Percentiles rank a stretch among this genome's conserved stretches.
phyloP scores from a whole-genome alignment of 2,888 invertebrate species.

The Thecophora atra region DNA sequence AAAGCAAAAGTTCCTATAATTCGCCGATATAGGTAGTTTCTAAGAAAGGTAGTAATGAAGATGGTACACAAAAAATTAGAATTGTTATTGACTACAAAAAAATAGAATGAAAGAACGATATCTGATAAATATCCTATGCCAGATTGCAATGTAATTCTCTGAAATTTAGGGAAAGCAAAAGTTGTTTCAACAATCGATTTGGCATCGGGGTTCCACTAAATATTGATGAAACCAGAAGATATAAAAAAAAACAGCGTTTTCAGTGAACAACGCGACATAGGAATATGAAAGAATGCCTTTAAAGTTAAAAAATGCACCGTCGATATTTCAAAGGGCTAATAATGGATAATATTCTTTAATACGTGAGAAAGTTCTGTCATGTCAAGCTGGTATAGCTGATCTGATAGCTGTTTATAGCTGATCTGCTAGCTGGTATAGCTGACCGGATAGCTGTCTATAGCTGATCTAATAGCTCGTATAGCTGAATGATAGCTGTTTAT shows the following conservation, averaged over 20 bases:
- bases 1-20: slow-evolving; percentile 34
- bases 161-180: slow-evolving; percentile 35
- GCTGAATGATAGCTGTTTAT: too few relatives aligned
- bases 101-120: slow-evolving; percentile 39
- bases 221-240: slow-evolving; percentile 37
- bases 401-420: too few relatives aligned
- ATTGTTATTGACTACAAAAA: slow-evolving; percentile 40
- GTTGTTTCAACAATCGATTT: slow-evolving; percentile 41
- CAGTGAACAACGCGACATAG: slow-evolving; percentile 36
- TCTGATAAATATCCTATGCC: slow-evolving; percentile 38
- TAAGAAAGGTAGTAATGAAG: slow-evolving; percentile 33
- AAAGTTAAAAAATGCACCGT: slow-evolving; percentile 40
- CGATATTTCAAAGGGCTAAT: slow-evolving; percentile 42
- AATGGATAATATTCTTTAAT: too few relatives aligned
- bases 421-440: too few relatives aligned
- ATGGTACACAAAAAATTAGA: slow-evolving; percentile 34
- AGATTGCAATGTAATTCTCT: slow-evolving; percentile 37
- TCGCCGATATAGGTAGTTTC: slow-evolving; percentile 37
- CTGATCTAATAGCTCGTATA: too few relatives aligned
- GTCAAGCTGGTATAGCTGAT: too few relatives aligned
- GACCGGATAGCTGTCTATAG: too few relatives aligned
- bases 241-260: slow-evolving; percentile 43
- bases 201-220: slow-evolving; percentile 43
- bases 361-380: too few relatives aligned
- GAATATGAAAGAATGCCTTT: slow-evolving; percentile 41